Evolutionary conservation across 2,113 vertebrate species (phyloP), one percentile per base, ranked within the genome.

Genomic region (Sitta europaea): DNA sequence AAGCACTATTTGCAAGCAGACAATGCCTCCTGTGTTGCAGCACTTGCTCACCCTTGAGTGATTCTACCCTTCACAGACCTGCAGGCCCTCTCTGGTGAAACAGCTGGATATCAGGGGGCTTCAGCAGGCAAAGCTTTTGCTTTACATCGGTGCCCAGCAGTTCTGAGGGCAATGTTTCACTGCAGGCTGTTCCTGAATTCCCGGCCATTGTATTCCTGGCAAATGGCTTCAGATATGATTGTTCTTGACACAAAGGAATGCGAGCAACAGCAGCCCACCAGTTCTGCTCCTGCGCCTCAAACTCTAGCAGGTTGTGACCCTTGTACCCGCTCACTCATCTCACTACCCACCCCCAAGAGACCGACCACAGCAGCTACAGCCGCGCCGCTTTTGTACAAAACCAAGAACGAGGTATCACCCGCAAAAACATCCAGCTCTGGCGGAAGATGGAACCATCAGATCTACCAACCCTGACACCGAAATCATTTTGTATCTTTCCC

Each of bases 21-120:
- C 91, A 96, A 86, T 85, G 71, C 45, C 70, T 88, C 36, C 45
- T 31, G 51, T 95, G 85, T 92, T 57, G 33, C 42, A 73, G 47
- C 6, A 48, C 33, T n/a, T 47, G 13, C 54, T 77, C 43, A 55
- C 20, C 25, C 48, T 29, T 47, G 36, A 70, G 42, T 14, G 14
- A 83, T 45, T 43, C 76, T 33, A 47, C 0, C 1, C 11, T 15
- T 35, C 43, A 58, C 5, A 10, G 15, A 81, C n/a, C 29, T 21
- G 50, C 5, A 18, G 20, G 22, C 57, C 31, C 1, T 2, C 23
- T 15, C 8, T 15, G 9, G 19, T 53, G 42, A 65, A 75, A 82
- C 53, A 38, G 2, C 12, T 33, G 47, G 5, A 65, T 91, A 57
- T 68, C 68, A 38, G 21, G 36, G 15, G 12, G 2, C 6, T 55